Conservation (phyloP, 2,113 vertebrate species). For the Paradoxurus hermaphroditus region DNA sequence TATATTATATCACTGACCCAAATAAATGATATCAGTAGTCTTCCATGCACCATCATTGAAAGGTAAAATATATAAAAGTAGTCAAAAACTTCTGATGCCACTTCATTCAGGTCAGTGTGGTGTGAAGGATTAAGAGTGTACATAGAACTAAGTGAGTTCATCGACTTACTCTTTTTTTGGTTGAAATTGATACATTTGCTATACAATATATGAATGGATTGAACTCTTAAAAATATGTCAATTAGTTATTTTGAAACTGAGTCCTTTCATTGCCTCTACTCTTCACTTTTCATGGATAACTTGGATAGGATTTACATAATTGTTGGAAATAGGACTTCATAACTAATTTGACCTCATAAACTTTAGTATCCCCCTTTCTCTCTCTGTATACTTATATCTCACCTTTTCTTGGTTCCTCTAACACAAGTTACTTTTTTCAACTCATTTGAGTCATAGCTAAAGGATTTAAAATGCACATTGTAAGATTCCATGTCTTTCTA, state of each 20-base stretch:
- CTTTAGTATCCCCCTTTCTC: background rate
- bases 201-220: background rate
- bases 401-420: background rate
- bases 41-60: background rate
- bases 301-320: background rate
- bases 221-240: background rate
- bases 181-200: background rate
- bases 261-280: background rate
- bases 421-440: background rate
- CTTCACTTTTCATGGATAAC: background rate
- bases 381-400: background rate
- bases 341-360: background rate
- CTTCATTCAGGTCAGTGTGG: background rate
- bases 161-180: background rate
- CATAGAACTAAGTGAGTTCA: background rate
- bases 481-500: background rate
- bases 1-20: background rate
- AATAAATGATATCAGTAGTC: background rate
- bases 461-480: background rate
- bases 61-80: background rate
- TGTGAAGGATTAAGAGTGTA: background rate
- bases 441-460: background rate
- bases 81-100: background rate
- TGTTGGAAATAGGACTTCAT: background rate
- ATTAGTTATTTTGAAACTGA: background rate